These are phyloP conservation scores for Ispidina picta DNA, from an alignment of 2,797 vertebrate species.

Conservation along the genomic window DNA sequence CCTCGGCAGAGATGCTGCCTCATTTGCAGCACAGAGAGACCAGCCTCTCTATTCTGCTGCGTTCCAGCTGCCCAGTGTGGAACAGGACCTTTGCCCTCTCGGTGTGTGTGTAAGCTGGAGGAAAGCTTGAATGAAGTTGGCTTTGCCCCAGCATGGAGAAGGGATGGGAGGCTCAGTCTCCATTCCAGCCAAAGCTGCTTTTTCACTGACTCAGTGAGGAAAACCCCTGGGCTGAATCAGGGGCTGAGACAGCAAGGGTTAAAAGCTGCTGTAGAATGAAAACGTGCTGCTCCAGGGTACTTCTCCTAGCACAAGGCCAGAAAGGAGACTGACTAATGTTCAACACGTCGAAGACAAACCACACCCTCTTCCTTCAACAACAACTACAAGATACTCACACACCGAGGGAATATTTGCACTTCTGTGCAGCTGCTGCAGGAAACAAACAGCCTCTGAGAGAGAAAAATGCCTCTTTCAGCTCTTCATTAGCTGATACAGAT, in stretches of 20 bases:
- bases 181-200: not conserved
- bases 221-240: not conserved
- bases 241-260: not conserved
- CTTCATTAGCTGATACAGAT: not conserved
- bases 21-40: not conserved
- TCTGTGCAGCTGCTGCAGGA: not conserved
- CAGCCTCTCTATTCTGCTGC: not conserved
- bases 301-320: not conserved
- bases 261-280: not conserved
- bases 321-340: not conserved
- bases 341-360: not conserved
- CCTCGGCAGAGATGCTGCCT: not conserved
- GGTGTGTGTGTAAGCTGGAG: not conserved
- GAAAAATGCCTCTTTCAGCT: not conserved
- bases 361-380: not conserved
- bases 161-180: not conserved
- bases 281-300: not conserved
- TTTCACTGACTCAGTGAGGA: not conserved
- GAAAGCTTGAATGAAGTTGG: not conserved
- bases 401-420: not conserved
- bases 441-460: not conserved
- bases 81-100: not conserved
- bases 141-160: not conserved
- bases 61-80: not conserved
- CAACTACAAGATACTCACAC: not conserved